phyloP scores from a whole-genome alignment of 2,797 vertebrate species.

The Bovichtus diacanthus region DNA sequence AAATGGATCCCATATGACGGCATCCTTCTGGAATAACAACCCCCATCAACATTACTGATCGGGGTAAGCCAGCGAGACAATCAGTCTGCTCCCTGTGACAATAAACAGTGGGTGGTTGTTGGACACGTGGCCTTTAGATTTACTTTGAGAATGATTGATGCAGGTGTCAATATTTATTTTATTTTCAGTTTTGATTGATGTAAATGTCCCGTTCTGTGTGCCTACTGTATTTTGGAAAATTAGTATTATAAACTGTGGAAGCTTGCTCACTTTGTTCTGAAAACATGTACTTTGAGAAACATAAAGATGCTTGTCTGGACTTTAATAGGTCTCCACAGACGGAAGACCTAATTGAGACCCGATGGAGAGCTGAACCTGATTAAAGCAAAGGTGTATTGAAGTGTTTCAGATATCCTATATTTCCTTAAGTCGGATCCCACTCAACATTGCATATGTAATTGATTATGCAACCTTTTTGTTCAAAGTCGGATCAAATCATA shows the following conservation, averaged over 20 bases:
- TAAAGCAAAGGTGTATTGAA: conserved; percentile 25
- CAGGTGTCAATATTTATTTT: conserved; percentile 20
- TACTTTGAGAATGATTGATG: conserved; percentile 21
- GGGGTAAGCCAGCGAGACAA: conserved; percentile 60
- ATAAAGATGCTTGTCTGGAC: conserved; percentile 24
- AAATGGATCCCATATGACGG: conserved; percentile 79
- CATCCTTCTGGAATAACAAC: conserved; percentile 65
- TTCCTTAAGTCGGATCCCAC: conserved; percentile 16
- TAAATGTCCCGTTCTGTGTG: conserved; percentile 12
- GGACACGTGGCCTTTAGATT: conserved; percentile 47
- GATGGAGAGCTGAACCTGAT: conserved; percentile 42
- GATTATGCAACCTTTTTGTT: conserved; percentile 3
- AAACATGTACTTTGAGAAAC: conserved; percentile 33
- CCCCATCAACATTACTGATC: conserved; percentile 67
- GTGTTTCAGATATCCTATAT: conserved; percentile 19
- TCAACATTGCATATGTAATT: conserved; percentile 1
- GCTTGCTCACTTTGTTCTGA: background rate
- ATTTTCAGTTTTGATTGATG: conserved; percentile 29
- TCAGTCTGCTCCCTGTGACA: conserved; percentile 55
- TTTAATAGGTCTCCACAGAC: conserved; percentile 43
- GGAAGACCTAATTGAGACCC: conserved; percentile 46
- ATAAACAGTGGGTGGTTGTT: conserved; percentile 63
- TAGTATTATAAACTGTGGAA: background rate
- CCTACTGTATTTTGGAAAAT: conserved; percentile 19
- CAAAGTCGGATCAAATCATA: conserved; percentile 6